Evolutionary conservation across 2,888 invertebrate species (phyloP), one percentile per base, ranked within the genome.

Genomic region (Agapostemon virescens): DNA sequence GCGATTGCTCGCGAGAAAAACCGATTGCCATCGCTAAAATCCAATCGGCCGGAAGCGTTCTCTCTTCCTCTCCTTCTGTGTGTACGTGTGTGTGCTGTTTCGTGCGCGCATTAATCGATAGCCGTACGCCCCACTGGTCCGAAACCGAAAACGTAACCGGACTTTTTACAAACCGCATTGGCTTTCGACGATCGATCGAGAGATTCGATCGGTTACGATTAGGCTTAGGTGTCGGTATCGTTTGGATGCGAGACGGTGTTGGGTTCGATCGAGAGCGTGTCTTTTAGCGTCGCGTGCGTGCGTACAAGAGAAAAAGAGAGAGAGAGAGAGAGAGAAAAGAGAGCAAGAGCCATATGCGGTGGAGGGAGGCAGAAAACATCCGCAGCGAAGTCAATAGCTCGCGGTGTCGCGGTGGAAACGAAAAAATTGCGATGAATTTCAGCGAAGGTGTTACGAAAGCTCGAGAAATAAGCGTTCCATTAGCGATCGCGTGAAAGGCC

Each of bases 401-500:
- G 63, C n/a, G 11, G 58, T 58, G 49, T 45, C 68, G 17, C 30
- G 30, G 55, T 26, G 11, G 20, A 23, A 20, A 40, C 33, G 20
- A 42, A 36, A 30, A 63, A 30, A 49, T 15, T 13, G 33, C 42
- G 40, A 30, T 15, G 13, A 15, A 26, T 38, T 49, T 52, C 13
- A 13, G 23, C 55, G 36, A 20, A 33, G 20, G 26, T 17, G 26
- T 61, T 36, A 40, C 17, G 58, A 40, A 42, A 49, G 13, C 61
- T 42, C 7, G 69, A 40, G 73, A 67, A 67, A 73, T 58, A 68
- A 83, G 78, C 63, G 78, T 75, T 82, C 82, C 82, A 82, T 82
- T 82, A 81, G 69, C 82, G 77, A 77, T 33, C 63, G 69, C 82
- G 69, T 74, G 69, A 70, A 74, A 77, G 55, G 74, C 74, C 33